A percentile compares a stretch with the other conserved stretches of the same genome.
These are phyloP conservation scores for Heterocephalus glaber DNA, from an alignment of 2,113 vertebrate species.

Conservation along the genomic window DNA sequence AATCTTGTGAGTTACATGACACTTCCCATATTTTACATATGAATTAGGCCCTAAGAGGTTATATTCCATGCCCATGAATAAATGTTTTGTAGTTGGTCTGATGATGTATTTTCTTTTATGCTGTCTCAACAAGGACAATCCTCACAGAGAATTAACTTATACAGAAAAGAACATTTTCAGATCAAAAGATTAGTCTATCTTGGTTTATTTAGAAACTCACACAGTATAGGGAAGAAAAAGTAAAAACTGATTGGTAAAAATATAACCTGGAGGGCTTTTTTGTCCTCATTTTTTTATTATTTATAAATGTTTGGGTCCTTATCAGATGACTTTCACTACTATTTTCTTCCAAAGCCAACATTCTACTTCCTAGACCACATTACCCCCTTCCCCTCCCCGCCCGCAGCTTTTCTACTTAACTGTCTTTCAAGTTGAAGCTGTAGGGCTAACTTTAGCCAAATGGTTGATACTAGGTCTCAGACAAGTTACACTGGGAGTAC, in stretches of 20 bases:
- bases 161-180: background rate
- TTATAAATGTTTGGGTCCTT: background rate
- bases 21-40: background rate
- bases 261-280: background rate
- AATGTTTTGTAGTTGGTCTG: background rate
- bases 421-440: background rate
- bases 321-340: background rate
- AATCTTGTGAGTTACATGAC: background rate
- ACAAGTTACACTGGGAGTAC: accelerated
- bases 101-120: background rate
- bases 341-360: background rate
- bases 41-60: background rate
- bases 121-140: background rate
- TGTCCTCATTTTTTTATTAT: background rate
- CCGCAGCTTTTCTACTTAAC: accelerated
- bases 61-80: background rate
- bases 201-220: background rate
- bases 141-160: background rate
- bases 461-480: background rate
- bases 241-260: background rate
- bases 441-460: background rate
- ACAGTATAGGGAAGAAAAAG: background rate
- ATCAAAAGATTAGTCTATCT: background rate
- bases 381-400: accelerated
- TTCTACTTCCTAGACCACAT: background rate